Conservation (phyloP, 2,797 vertebrate genomes). For the Schizopygopsis malacanthus region DNA sequence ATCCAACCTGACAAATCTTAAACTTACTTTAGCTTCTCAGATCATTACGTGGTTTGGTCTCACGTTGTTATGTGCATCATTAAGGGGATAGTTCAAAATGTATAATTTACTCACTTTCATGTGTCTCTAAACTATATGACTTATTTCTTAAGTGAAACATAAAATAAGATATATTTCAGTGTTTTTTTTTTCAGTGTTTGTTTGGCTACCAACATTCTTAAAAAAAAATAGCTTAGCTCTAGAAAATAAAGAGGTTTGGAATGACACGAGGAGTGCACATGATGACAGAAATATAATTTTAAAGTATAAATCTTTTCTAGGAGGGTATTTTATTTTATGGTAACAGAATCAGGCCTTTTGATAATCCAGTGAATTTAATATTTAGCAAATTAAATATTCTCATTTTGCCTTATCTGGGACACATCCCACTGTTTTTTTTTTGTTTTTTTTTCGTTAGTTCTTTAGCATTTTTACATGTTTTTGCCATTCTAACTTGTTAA, state of each 20-base stretch:
- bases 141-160: neutral
- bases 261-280: neutral
- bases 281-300: neutral
- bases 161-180: neutral
- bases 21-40: conserved; percentile 21
- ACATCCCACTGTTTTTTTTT: neutral
- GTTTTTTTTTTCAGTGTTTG: no score
- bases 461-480: neutral
- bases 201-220: neutral
- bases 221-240: neutral
- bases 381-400: neutral
- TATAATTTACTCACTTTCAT: neutral
- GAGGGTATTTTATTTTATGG: neutral
- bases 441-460: no score
- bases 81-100: neutral
- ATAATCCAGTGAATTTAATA: neutral
- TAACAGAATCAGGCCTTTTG: neutral
- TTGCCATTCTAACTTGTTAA: neutral
- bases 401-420: neutral
- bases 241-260: neutral
- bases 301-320: neutral
- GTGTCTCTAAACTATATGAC: neutral
- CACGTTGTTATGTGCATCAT: neutral
- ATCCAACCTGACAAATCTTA: conserved; percentile 44
- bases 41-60: neutral